These are phyloP conservation scores for Polyodon spathula DNA, from an alignment of 2,113 vertebrate genomes.

Conservation along the genomic window DNA sequence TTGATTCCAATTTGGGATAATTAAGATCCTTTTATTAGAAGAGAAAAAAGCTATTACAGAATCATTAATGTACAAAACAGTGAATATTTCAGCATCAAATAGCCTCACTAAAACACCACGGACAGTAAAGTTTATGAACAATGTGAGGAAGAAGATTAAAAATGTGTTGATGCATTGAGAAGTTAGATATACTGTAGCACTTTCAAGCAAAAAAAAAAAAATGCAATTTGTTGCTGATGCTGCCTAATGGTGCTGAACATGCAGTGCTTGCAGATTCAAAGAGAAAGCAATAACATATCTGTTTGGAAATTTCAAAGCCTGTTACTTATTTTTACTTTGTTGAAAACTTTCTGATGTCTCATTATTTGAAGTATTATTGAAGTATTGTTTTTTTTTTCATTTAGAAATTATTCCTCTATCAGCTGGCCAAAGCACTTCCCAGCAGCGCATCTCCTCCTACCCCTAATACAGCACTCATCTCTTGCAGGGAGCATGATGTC, in stretches of 20 bases:
- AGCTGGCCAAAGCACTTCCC: too few species aligned
- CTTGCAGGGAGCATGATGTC: too few species aligned
- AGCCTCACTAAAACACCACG: constrained; percentile 27
- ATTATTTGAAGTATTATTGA: too few species aligned
- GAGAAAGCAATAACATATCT: constrained; percentile 34
- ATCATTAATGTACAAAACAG: constrained; percentile 29
- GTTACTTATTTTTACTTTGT: constrained; percentile 5
- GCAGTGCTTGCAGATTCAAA: constrained; percentile 37
- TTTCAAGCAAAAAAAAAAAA: neutral
- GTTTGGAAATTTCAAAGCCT: constrained; percentile 21
- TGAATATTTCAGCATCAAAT: constrained; percentile 38
- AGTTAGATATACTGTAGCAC: constrained; percentile 10
- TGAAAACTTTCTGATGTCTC: too few species aligned
- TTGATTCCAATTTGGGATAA: constrained; percentile 31
- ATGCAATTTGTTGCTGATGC: constrained; percentile 12
- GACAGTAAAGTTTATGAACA: constrained; percentile 31
- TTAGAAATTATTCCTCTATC: too few species aligned
- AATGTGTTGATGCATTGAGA: constrained; percentile 26
- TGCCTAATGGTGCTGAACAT: constrained; percentile 34
- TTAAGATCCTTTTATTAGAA: constrained; percentile 38
- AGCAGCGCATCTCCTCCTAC: too few species aligned
- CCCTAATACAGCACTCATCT: too few species aligned
- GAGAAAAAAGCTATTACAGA: constrained; percentile 27
- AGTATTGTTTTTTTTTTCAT: too few species aligned
- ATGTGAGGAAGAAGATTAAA: constrained; percentile 26